Evolutionary conservation across 2,888 invertebrate species (phyloP).

Genomic region (Coecobrya sp.): DNA sequence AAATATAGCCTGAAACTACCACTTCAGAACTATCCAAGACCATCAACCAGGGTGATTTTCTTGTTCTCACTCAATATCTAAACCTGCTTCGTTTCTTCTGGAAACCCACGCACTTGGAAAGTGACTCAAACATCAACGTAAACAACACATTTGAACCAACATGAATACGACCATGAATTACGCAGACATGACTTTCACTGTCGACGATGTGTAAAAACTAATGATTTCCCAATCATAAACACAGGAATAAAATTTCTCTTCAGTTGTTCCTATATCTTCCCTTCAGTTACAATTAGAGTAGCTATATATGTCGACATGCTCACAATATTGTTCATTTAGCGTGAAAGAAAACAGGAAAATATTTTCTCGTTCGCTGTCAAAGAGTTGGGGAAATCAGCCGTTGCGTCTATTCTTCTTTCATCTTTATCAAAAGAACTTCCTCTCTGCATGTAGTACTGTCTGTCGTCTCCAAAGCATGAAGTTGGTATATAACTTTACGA

Average conservation of each 20-base stretch:
- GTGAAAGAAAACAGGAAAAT: slow-evolving; percentile 6
- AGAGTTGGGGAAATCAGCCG: not conserved
- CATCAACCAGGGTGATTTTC: no score
- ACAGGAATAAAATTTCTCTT: not conserved
- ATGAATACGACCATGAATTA: not conserved
- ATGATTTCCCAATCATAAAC: slow-evolving; percentile 1
- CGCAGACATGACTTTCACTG: not conserved
- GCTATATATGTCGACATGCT: not conserved
- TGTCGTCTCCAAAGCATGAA: not conserved
- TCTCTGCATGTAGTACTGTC: not conserved
- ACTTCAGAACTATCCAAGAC: no score
- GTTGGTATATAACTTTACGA: not conserved
- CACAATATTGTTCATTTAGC: slow-evolving; percentile 18
- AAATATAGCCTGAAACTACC: no score
- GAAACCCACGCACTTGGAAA: no score
- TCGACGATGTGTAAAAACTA: not conserved
- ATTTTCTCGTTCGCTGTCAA: not conserved
- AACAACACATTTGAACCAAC: not conserved
- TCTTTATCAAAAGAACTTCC: not conserved
- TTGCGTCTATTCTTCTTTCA: not conserved
- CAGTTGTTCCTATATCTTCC: not conserved
- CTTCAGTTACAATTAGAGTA: not conserved
- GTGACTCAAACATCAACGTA: no score
- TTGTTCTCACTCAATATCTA: no score
- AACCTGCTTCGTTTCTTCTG: no score